Base-by-base conservation (phyloP, 2,797 vertebrate genomes). In the Sorex maritimensis region DNA sequence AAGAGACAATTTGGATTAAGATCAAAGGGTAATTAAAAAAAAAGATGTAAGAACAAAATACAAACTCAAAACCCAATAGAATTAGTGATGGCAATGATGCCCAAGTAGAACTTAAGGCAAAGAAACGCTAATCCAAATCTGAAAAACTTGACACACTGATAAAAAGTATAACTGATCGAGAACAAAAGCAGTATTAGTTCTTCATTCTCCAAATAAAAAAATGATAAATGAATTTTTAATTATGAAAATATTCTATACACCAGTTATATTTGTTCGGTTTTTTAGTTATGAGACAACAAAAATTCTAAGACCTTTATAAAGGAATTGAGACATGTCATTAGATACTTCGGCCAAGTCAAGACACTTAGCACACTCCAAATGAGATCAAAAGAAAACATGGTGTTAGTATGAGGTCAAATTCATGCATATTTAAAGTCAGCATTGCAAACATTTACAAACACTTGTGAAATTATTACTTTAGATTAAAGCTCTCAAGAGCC, bases 111-210 rank as follows among this genome's bases (percentile, higher is more conserved):
- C 2, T n/a, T 13, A 6, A 7, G 5, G 17, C 46, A 30, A 26
- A 69, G 65, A 68, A 21, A 30, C 1, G 10, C 23, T 2, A 28
- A 17, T 38, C 34, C 44, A 28, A 49, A n/a, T 19, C 28, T 49
- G 6, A 44, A 93, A 75, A 65, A 41, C 5, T 1, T 1, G 4
- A 26, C 1, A 65, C 8, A 2, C 0, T 6, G 41, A 30, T 26
- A 6, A 17, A 8, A 17, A 38, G 1, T 0, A 1, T 3, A 11
- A 28, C 1, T 11, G 12, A 26, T 5, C 13, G 21, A 4, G 6
- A 24, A 38, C 4, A 14, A 28, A 74, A 38, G 14, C 2, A 38
- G 58, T 0, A 24, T 4, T 3, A 7, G 23, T 24, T 1, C 55
- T 83, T 15, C 14, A 28, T 28, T 55, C n/a, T 72, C 58, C 71